Conservation (phyloP, 2,888 invertebrate species). For the Amblyjoppa proteus region DNA sequence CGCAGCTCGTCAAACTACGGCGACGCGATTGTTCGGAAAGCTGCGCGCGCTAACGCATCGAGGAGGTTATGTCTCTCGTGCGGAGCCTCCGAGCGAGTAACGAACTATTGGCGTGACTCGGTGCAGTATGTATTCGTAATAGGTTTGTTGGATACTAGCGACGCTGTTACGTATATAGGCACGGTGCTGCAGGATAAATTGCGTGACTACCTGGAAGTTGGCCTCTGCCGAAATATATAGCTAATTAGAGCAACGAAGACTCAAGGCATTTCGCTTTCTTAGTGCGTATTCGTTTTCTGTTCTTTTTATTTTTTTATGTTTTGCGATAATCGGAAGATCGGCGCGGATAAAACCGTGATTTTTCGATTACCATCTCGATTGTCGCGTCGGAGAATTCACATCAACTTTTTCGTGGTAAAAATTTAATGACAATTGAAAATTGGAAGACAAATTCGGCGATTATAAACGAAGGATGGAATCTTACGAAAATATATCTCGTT, state of each 20-base stretch:
- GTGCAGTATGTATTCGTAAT: constrained; percentile 33
- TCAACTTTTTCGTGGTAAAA: background rate
- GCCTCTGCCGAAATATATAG: constrained; percentile 16
- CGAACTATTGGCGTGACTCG: constrained; percentile 46
- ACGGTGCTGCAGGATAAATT: constrained; percentile 4
- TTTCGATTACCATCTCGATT: background rate
- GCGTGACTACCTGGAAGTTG: constrained; percentile 31
- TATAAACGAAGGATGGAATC: no score
- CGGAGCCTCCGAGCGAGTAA: constrained; percentile 28
- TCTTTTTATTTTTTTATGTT: background rate
- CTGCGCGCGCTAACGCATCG: background rate
- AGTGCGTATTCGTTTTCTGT: background rate
- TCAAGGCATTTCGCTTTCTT: background rate
- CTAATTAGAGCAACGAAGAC: constrained; percentile 15
- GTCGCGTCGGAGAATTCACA: background rate
- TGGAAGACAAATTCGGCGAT: background rate
- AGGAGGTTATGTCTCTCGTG: background rate
- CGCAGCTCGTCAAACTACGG: background rate
- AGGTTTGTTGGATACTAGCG: background rate
- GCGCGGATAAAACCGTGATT: background rate
- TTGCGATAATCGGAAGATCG: background rate
- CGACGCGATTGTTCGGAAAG: constrained; percentile 1
- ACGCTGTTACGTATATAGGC: background rate
- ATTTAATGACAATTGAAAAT: background rate
- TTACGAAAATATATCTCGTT: background rate